A percentile compares a stretch with the other conserved stretches of the same genome.
phyloP scores from a whole-genome alignment of 2,797 vertebrate species.

The Mormyrops boulengeri region DNA sequence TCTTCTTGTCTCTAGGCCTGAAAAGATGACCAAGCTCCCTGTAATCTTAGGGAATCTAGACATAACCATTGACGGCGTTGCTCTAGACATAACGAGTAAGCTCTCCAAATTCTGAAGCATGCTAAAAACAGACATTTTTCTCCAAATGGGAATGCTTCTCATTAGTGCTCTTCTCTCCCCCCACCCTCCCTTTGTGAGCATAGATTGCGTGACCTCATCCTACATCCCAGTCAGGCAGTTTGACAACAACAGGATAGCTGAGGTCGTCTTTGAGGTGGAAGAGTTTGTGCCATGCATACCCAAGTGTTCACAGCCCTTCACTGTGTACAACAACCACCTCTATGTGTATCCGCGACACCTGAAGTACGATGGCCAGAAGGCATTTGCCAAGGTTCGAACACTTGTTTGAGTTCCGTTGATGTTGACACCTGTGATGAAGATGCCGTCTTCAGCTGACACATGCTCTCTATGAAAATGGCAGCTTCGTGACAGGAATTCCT shows the following conservation, averaged over 20 bases:
- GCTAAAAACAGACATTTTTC: not conserved
- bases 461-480: not conserved
- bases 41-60: conserved; percentile 93
- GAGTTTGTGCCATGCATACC: conserved; percentile 92
- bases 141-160: not conserved
- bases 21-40: conserved; percentile 96
- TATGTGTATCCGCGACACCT: conserved; percentile 90
- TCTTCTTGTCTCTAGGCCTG: conserved; percentile 64
- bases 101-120: conserved; percentile 9
- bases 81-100: conserved; percentile 86
- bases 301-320: conserved; percentile 89
- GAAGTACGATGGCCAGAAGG: conserved; percentile 92
- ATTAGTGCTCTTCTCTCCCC: not conserved
- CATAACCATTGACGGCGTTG: conserved; percentile 82
- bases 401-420: not conserved
- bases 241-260: conserved; percentile 63
- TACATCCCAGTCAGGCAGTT: conserved; percentile 89
- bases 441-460: not conserved
- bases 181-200: conserved; percentile 18
- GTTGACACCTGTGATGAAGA: not conserved
- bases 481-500: not conserved
- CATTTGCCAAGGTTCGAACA: conserved; percentile 79
- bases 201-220: conserved; percentile 91
- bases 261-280: conserved; percentile 79
- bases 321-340: conserved; percentile 91